Base-by-base conservation (phyloP, 2,888 invertebrate genomes). In the Troides aeacus region DNA sequence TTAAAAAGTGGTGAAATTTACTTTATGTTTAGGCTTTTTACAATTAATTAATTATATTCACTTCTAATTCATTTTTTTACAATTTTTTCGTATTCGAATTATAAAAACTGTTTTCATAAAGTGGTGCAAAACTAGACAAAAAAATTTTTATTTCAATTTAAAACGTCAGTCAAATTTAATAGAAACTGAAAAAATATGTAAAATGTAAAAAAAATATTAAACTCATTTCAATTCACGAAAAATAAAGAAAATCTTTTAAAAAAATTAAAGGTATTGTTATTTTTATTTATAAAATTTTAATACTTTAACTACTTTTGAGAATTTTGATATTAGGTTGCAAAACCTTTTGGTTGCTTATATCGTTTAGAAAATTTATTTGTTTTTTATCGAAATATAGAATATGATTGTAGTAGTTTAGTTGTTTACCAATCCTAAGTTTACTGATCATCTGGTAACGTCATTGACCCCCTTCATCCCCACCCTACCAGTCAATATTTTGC, bases 401-500 rank as follows among this genome's bases (percentile, higher is more conserved):
- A 46, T 12, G 12, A 17, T 46, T 46, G 42, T 70, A 36, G 59
- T 64, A 72, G 72, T 83, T 46, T 85, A 85, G 87, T 86, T 86
- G 78, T 87, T 73, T 80, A 80, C 77, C 78, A 75, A 23, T 78
- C 80, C 79, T 76, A 69, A 50, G 78, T 74, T 68, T 71, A 76
- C 71, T 72, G 74, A 76, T 78, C 69, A 72, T 75, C 72, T 77
- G 75, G 75, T 75, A 83, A 84, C 90, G 90, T 89, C 89, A 89
- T 87, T 90, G 90, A 90, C 80, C 79, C 77, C 75, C 70, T 78
- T 73, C 74, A 74, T 75, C 76, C 79, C 78, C 74, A 78, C 83
- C 77, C 76, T 74, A 60, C 77, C 72, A 85, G 84, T 86, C 87
- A 81, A 86, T 87, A 86, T 78, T 85, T 80, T 77, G 77, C 77